A percentile compares a stretch with the other conserved stretches of the same genome.
Evolutionary conservation across 2,113 vertebrate genomes (phyloP).

Genomic region (Chelonoidis abingdonii): DNA sequence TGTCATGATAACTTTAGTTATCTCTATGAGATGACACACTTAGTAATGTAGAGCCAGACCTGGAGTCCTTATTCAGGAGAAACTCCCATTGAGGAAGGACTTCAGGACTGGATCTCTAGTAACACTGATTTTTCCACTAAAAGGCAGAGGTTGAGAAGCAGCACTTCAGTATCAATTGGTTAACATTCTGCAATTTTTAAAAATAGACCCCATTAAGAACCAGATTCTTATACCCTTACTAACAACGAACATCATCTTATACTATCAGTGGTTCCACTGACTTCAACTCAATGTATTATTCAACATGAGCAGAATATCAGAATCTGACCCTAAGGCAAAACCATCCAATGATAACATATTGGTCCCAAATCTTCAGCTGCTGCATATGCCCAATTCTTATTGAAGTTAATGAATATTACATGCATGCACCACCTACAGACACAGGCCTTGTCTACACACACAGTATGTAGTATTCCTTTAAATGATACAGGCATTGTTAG

Average conservation of each 20-base stretch:
- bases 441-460: background rate
- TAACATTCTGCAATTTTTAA: background rate
- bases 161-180: background rate
- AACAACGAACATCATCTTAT: background rate
- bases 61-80: background rate
- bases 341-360: background rate
- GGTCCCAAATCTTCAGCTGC: background rate
- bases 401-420: background rate
- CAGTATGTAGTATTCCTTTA: background rate
- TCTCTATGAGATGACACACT: background rate
- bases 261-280: background rate
- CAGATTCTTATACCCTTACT: background rate
- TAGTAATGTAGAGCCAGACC: background rate
- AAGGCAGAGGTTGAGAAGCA: background rate
- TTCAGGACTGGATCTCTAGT: background rate
- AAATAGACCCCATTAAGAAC: background rate
- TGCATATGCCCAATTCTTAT: background rate
- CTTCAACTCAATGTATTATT: background rate
- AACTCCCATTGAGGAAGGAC: constrained; percentile 21
- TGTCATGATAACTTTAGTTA: background rate
- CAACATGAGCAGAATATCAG: background rate
- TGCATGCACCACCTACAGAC: background rate
- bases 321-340: constrained; percentile 7
- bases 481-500: constrained; percentile 28
- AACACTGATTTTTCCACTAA: constrained; percentile 19